Evolutionary conservation across 2,113 vertebrate species (phyloP), one percentile per base, ranked within the genome.

Genomic region (Oryzias curvinotus): DNA sequence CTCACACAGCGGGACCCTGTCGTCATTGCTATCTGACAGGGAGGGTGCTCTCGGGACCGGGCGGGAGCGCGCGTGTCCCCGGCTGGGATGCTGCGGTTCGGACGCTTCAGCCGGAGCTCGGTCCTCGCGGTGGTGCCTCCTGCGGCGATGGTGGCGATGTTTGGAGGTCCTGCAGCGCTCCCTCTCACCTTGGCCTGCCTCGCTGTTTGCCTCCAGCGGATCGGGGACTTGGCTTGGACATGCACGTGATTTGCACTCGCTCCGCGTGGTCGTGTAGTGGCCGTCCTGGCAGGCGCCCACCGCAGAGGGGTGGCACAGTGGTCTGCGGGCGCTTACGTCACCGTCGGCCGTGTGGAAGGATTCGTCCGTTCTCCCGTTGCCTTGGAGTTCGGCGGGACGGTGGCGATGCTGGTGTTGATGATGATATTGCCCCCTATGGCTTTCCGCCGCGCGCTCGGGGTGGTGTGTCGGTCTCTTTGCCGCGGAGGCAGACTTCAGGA

Each of bases 261-360:
- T 74, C 80, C 86, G 83, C 8, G 65, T 26, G 41, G 80, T 75
- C 49, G 87, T 89, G 65, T 89, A 18, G 7, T 65, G 55, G 41
- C 60, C 52, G 42, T 57, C 83, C 18, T 56, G 82, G 77, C 93
- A 92, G 62, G 80, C 82, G 62, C 71, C 82, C 45, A 68, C 6
- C 17, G 85, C 80, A 43, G 90, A 90, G 14, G 96, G 95, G 77
- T 93, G 93, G 82, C 96, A 97, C 72, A 96, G 91, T 81, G 96
- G 96, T 94, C 96, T 95, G 83, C 95, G 92, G 56, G 93, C 93
- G 69, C 95, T 98, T 72, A 93, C 90, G 76, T 97, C 95, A 80
- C 93, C 87, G 64, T 90, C 89, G 23, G 90, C 84, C 61, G 80
- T 82, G 81, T 90, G 89, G 75, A 85, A 88, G 46, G 77, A 73